Evolutionary conservation across 2,113 vertebrate genomes (phyloP).

Genomic region (Protomyctophum bolini): DNA sequence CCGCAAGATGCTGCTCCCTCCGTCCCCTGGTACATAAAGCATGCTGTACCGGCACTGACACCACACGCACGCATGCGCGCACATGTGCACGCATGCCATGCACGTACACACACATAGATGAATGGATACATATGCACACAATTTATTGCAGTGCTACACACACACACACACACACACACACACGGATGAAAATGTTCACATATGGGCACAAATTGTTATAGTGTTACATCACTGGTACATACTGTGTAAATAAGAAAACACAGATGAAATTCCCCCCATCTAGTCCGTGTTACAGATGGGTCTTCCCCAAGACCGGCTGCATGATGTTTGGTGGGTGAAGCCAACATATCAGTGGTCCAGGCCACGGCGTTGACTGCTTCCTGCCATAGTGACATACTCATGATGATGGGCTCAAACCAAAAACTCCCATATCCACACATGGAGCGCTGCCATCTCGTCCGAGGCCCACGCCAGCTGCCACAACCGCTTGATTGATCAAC

Average conservation of each 20-base stretch:
- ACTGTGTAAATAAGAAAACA: no score
- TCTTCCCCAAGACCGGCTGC: background rate
- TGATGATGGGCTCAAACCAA: background rate
- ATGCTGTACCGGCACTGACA: constrained; percentile 3
- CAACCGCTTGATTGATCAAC: constrained; percentile 8
- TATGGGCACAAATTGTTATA: no score
- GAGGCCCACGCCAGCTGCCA: background rate
- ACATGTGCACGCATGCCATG: no score
- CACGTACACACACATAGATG: constrained; percentile 8
- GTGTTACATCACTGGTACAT: no score
- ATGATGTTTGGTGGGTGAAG: background rate
- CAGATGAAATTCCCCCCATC: no score
- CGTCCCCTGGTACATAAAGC: constrained; percentile 16
- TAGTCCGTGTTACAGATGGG: background rate
- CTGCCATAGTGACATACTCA: constrained; percentile 9
- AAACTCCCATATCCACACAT: background rate
- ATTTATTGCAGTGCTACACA: background rate
- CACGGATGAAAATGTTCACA: no score
- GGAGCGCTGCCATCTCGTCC: background rate
- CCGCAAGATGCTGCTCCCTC: constrained; percentile 31
- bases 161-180: background rate
- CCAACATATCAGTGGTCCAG: background rate
- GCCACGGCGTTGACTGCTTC: constrained; percentile 6
- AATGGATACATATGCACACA: background rate
- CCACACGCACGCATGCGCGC: no score